Evolutionary conservation across 2,113 vertebrate genomes (phyloP).

Genomic region (Oncorhynchus gorbuscha): DNA sequence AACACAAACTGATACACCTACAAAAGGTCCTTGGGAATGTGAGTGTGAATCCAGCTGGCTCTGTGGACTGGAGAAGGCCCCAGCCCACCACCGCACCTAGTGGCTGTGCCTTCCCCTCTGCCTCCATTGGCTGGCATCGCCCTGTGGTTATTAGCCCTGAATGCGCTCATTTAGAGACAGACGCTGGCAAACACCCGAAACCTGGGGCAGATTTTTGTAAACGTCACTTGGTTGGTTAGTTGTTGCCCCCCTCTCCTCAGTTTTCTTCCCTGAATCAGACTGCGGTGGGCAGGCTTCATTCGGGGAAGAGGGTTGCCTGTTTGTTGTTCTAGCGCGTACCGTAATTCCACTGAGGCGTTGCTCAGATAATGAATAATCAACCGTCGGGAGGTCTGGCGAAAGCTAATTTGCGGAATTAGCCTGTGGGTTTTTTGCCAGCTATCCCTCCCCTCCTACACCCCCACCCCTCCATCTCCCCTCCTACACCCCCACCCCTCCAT

Average conservation of each 20-base stretch:
- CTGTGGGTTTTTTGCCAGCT: conserved; percentile 1
- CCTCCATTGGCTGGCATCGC: not conserved
- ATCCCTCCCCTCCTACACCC: not conserved
- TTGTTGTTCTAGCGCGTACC: conserved; percentile 20
- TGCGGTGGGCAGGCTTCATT: not conserved
- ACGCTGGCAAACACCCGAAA: not conserved
- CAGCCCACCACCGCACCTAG: too few species aligned
- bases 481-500: not conserved
- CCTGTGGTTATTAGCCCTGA: not conserved
- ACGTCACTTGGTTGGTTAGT: not conserved
- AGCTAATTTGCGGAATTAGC: conserved; percentile 25
- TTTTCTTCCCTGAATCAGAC: not conserved
- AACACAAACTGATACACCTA: conserved; percentile 13
- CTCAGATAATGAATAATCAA: conserved; percentile 8
- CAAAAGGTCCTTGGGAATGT: not conserved
- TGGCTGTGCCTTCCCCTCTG: not conserved
- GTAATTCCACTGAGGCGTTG: conserved; percentile 16
- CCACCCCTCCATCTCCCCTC: not conserved
- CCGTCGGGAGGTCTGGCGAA: conserved; percentile 4
- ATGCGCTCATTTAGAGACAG: not conserved
- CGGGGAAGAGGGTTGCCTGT: conserved; percentile 1
- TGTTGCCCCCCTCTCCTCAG: not conserved
- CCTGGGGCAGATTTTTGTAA: not conserved
- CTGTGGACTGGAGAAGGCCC: not conserved
- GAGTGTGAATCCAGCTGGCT: not conserved